phyloP scores from a whole-genome alignment of 2,888 invertebrate genomes.

The Eurytoma adleriae region DNA sequence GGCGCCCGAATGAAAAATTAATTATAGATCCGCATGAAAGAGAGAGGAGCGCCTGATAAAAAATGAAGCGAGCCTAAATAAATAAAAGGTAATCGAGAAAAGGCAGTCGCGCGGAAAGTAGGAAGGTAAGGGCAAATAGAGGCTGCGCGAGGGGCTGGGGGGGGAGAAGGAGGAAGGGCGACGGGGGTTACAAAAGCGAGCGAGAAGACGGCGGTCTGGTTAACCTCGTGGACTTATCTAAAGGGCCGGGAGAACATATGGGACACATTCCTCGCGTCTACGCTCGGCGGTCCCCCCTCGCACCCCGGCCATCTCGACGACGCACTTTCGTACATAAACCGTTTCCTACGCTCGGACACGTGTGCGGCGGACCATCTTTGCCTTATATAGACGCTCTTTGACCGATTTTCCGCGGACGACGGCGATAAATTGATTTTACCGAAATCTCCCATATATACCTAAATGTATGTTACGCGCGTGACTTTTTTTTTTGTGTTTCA shows the following conservation, averaged over 20 bases:
- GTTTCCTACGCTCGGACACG: too few relatives aligned
- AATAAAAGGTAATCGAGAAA: too few relatives aligned
- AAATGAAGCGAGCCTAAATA: too few relatives aligned
- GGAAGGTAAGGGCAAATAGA: background rate
- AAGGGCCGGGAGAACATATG: conserved; percentile 25
- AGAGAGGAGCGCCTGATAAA: too few relatives aligned
- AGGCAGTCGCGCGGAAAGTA: background rate
- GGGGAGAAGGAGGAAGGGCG: background rate
- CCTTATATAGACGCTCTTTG: background rate
- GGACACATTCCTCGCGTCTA: conserved; percentile 31
- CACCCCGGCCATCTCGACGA: conserved; percentile 7
- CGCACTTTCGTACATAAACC: too few relatives aligned
- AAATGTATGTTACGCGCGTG: too few relatives aligned
- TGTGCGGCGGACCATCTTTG: background rate
- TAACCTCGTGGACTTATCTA: conserved; percentile 35
- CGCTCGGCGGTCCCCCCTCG: background rate
- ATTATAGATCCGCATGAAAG: too few relatives aligned
- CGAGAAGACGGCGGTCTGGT: conserved; percentile 17
- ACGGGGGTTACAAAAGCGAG: background rate
- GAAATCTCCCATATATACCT: too few relatives aligned
- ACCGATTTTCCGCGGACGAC: too few relatives aligned
- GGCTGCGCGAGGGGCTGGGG: background rate
- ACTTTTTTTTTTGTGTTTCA: background rate
- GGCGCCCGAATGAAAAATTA: too few relatives aligned
- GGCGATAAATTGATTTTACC: too few relatives aligned